Base-by-base conservation (phyloP, 2,797 vertebrate genomes). In the Muscicapa comitata region DNA sequence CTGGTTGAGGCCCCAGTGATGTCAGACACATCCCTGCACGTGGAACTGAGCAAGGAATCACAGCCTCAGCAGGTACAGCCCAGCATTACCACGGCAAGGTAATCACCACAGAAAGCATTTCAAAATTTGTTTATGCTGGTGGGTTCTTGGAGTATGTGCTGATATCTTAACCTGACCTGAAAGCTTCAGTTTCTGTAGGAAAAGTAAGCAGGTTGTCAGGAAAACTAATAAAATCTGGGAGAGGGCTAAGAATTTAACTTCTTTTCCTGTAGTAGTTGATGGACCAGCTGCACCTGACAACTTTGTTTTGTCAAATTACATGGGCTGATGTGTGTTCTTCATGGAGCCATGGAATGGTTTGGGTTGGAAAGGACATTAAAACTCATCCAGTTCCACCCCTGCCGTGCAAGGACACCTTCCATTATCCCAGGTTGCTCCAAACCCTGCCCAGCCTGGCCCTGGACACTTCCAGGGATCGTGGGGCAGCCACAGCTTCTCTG, bases 381-480 rank as follows among this genome's bases (percentile, higher is more conserved):
- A 8, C 31, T 10, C 58, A 40, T n/a, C 17, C 8, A 33, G 13
- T 47, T 4, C 31, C 15, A 47, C 18, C 12, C 5, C 25, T 51
- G 25, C 57, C 38, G 10, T 19, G 29, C 25, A 58, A 17, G 21
- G 29, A 31, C 10, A 26, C 13, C 6, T 72, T 12, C 38, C 33
- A 31, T 16, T 35, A 4, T 5, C 15, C 13, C 72, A 58, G 25
- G 6, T 7, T 23, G 8, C 15, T 77, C 18, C 38, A 59, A 28
- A 9, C 4, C 13, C 57, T 0, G 0, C 35, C 29, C 45, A 53
- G 0, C 21, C 15, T 28, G 17, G 57, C 15, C 65, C 40, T 17
- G 58, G 9, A 28, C 58, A 9, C 4, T 65, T 12, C 13, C 33
- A 77, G 40, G 73, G 31, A 15, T 35, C 35, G 10, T n/a, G 18